Conservation (phyloP, 2,113 vertebrate species). For the Isurus oxyrinchus region DNA sequence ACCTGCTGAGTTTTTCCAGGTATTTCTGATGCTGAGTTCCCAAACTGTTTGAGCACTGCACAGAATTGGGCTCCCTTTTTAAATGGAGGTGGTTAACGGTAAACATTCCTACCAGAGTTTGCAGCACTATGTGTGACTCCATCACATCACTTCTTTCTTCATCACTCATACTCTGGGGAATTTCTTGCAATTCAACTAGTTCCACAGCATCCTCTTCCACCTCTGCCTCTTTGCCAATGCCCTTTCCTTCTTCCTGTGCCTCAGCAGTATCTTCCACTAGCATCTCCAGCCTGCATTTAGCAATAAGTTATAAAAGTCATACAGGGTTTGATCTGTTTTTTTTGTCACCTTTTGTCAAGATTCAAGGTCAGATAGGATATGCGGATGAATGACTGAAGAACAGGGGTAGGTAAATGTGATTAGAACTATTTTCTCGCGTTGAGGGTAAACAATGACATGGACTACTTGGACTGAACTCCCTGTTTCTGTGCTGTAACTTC, state of each 20-base stretch:
- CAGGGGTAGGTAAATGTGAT: neutral
- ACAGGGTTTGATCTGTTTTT: neutral
- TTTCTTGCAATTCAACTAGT: neutral
- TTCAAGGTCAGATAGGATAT: neutral
- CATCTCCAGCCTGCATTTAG: constrained; percentile 54
- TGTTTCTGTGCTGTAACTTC: neutral
- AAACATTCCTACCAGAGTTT: constrained; percentile 1
- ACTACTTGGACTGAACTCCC: neutral
- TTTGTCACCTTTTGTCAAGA: neutral
- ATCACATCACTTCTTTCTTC: neutral
- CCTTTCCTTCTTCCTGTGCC: constrained; percentile 33
- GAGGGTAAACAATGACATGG: neutral
- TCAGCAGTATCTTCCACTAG: constrained; percentile 52
- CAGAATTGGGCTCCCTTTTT: neutral
- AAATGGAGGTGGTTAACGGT: neutral
- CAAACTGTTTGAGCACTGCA: neutral
- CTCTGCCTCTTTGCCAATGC: constrained; percentile 41
- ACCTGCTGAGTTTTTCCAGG: no score
- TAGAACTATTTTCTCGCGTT: neutral
- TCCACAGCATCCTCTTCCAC: constrained; percentile 29
- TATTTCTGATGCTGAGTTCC: neutral
- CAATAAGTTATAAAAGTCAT: neutral
- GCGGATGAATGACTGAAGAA: neutral
- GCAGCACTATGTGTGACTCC: neutral
- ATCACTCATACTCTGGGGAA: neutral